Base-by-base conservation (phyloP, 2,888 invertebrate genomes). In the Plagodis dolabraria region DNA sequence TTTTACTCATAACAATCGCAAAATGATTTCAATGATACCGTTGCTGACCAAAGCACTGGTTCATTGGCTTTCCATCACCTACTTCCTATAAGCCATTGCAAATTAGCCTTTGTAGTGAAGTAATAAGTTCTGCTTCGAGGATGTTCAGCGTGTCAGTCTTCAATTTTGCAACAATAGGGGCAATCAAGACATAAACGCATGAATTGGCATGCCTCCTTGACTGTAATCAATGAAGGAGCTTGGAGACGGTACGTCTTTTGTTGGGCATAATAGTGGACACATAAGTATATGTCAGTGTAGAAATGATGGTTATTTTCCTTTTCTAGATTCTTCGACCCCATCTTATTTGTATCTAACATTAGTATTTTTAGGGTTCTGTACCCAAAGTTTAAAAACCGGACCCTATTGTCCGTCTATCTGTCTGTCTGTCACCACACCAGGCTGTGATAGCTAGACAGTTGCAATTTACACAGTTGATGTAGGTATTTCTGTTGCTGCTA, bases 151-250 rank as follows among this genome's bases (percentile, higher is more conserved):
- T 55, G 44, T 52, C 58, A 60, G 61, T 34, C 48, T 45, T 51
- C 42, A 55, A 45, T 60, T 63, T 58, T 43, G 57, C 60, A 47
- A 65, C 61, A 63, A 65, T 61, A 45, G 54, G 34, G 54, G 42
- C 54, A 59, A 57, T 60, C 61, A 63, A 52, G 55, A 33, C 48
- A 34, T 45, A 33, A 60, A 56, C 60, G 58, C 45, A 33, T 64
- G 60, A 52, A 58, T 59, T 47, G 58, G 47, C 47, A 40, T 47
- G 50, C 34, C 43, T 55, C 43, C 35, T 53, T 47, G 63, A 60
- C 51, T 63, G 34, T 22, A 44, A 9, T 5, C 9, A 9, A 10
- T 5, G 11, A 45, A 7, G 7, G 35, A 35, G 35, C 43, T 51
- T 51, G 33, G 8, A 9, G 6, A 11, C 43, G 10, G 43, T 9